Base-by-base conservation (phyloP, 2,797 vertebrate species). In the Lacerta viridis region DNA sequence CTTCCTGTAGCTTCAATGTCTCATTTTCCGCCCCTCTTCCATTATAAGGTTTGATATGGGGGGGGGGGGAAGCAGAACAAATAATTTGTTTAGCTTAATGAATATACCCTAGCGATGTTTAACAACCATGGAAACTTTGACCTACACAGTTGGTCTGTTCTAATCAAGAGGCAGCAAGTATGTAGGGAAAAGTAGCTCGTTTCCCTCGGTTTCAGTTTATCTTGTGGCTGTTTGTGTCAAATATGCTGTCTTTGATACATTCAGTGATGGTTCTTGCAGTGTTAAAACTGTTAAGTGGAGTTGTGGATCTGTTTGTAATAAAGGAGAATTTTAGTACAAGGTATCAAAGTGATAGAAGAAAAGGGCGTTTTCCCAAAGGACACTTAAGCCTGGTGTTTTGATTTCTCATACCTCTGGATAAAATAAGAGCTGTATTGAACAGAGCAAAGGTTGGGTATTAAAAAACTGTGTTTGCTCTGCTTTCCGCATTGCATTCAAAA, bases 181-280 rank as follows among this genome's bases (percentile, higher is more conserved):
- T 27, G 23, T 81, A 1, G 84, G 27, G 89, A 8, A 64, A 20
- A 68, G 66, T 23, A 68, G 25, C 6, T 27, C 5, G 1, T 59
- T 20, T 86, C 5, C 72, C 86, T 17, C 61, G 64, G 13, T 20
- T 88, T 10, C 3, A 79, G 27, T 23, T 91, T 90, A 13, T 29
- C 41, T 78, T 1, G 0, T 55, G 9, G 78, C 80, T 92, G 4
- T 20, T 36, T 89, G 15, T 55, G 17, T n/a, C 33, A 71, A 71
- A 71, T 71, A 7, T 15, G n/a, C 13, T 3, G 0, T 76, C 23
- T 80, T 90, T 83, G 88, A 15, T 50, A 13, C 11, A n/a, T 50
- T 64, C 11, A 25, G 33, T 10, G 55, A 20, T 66, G 55, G 1
- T 36, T 80, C 7, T 61, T 76, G 39, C 74, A 25, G 59, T 59